These are phyloP conservation scores for Drosophila seguyi DNA, from an alignment of 1,140 invertebrate genomes.

Conservation along the genomic window DNA sequence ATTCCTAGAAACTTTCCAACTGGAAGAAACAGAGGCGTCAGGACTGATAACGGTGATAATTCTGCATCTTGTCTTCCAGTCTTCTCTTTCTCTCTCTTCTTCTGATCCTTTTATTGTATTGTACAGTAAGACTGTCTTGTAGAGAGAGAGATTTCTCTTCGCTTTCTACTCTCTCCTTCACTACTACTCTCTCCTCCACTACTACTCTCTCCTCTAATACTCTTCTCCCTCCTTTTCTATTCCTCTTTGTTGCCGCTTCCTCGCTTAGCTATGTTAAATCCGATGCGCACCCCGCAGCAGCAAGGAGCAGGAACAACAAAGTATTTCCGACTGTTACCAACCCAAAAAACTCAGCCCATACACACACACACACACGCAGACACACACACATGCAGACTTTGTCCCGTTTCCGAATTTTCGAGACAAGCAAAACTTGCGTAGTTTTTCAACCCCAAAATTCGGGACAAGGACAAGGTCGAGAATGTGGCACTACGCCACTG, in stretches of 20 bases:
- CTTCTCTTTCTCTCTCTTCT: not conserved
- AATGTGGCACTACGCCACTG: conserved; percentile 37
- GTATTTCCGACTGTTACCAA: conserved; percentile 60
- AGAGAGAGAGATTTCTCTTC: not conserved
- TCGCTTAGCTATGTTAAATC: conserved; percentile 45
- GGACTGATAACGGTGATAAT: not conserved
- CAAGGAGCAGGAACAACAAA: conserved; percentile 28
- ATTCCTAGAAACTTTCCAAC: not conserved
- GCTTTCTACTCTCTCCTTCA: not conserved
- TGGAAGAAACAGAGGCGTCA: not conserved
- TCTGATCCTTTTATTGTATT: not conserved
- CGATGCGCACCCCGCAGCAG: conserved; percentile 58
- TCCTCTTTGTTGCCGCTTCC: conserved; percentile 31
- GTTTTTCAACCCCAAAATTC: conserved; percentile 68
- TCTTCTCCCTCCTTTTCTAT: not conserved
- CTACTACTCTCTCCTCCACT: not conserved
- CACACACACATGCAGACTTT: not conserved
- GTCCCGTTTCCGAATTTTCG: conserved; percentile 65
- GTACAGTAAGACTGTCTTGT: not conserved
- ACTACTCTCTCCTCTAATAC: not conserved
- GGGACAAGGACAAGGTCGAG: conserved; percentile 55
- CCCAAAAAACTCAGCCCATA: conserved; percentile 35
- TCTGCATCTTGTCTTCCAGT: not conserved
- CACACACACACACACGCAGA: conserved; percentile 6
- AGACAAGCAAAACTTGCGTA: conserved; percentile 33